Evolutionary conservation across 2,113 vertebrate species (phyloP).

Genomic region (Stercorarius parasiticus): DNA sequence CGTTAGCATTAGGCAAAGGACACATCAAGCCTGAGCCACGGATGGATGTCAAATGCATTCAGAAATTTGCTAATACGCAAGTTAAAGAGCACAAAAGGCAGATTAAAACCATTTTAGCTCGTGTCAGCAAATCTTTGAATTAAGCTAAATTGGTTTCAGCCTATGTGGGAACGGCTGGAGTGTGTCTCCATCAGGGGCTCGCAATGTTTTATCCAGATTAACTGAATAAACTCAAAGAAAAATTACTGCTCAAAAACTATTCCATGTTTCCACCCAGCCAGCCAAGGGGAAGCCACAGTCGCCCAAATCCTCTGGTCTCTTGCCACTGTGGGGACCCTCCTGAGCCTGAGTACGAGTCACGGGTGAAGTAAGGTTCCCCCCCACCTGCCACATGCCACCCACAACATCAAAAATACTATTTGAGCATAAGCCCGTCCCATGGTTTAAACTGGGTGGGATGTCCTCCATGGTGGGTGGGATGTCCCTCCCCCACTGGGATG

Average conservation of each 20-base stretch:
- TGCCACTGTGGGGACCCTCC: background rate
- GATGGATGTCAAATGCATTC: background rate
- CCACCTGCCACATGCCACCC: background rate
- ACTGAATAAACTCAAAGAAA: background rate
- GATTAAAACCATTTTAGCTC: constrained; percentile 31
- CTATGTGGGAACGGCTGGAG: background rate
- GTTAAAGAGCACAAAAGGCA: background rate
- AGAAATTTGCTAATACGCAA: background rate
- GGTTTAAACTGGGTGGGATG: background rate
- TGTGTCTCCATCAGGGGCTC: background rate
- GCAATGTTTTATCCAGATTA: background rate
- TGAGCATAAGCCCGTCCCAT: background rate
- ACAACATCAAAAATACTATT: background rate
- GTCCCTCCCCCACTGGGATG: background rate
- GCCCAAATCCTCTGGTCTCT: rapidly evolving
- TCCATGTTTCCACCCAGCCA: rapidly evolving
- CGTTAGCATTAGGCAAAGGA: background rate
- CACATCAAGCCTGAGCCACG: background rate
- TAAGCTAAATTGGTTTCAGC: constrained; percentile 26
- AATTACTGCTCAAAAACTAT: background rate
- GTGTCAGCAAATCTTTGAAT: constrained; percentile 33
- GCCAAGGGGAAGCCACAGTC: background rate
- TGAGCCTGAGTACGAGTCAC: background rate
- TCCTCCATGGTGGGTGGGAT: background rate
- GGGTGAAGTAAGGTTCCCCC: background rate